Evolutionary conservation across 53 echinoderm and acorn worm species (phyloP), one percentile per base, ranked within the genome.

Genomic region (Zoroaster sp.): DNA sequence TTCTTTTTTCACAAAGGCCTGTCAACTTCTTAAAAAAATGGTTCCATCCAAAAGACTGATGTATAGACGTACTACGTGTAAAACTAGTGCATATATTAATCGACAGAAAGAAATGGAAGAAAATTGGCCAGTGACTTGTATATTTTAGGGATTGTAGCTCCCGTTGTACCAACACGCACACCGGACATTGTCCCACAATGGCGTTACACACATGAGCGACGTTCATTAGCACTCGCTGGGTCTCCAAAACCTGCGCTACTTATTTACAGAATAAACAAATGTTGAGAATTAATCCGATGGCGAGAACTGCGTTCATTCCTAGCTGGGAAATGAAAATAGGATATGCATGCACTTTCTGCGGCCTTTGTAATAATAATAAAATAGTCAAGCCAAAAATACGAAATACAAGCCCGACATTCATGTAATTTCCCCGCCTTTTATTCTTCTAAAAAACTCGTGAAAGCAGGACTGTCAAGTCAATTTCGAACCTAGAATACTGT

Each of bases 191-290:
- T 34, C 33, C 66, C 13, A 85, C 85, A 85, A 85, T 85, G 51
- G 85, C 1, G 71, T 85, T 70, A 85, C 85, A 85, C 85, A 85
- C 85, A 70, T 85, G 70, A 85, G 21, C 85, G 69, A 35, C 52
- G 71, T 85, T 85, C 85, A 85, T 85, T 85, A 85, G 49, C 71
- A 71, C 49, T 85, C 70, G 23, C 69, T 35, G 21, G 85, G 38
- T 17, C 85, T 85, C 40, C 20, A 23, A 71, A 49, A 70, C 85
- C 85, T n/a, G 85, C 47, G 51, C 85, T 71, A 85, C 85, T 85
- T 85, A 85, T 85, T 85, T 85, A 85, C 85, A 69, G 85, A 85
- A 85, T 85, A 85, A 85, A 85, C 85, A 85, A 85, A 85, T 71
- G 42, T 34, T 46, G 70, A 20, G 71, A 85, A 85, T 85, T 85